Percentiles rank a stretch among this genome's conserved stretches.
phyloP scores from a whole-genome alignment of 2,888 invertebrate species.

The Sicus ferrugineus region DNA sequence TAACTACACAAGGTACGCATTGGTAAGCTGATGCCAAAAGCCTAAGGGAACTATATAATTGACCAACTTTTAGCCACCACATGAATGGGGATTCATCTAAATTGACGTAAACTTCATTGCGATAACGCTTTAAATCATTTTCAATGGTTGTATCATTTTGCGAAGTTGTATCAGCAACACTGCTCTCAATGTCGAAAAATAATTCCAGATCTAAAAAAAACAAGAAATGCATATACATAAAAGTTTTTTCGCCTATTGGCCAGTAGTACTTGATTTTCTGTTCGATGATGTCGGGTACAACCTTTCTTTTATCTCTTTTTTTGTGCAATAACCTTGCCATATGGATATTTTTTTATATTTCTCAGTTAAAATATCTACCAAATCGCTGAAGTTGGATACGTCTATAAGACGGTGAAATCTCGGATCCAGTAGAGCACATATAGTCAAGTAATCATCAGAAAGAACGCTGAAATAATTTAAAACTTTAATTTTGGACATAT shows the following conservation, averaged over 20 bases:
- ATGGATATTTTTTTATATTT: conserved; percentile 52
- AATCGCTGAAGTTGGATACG: conserved; percentile 50
- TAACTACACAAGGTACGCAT: conserved; percentile 60
- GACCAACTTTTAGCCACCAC: conserved; percentile 61
- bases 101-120: conserved; percentile 56
- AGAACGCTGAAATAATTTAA: conserved; percentile 49
- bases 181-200: conserved; percentile 56
- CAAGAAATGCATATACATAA: background rate
- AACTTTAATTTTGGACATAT: too few relatives aligned
- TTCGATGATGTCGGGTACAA: conserved; percentile 26
- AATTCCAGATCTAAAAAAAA: conserved; percentile 54
- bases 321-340: conserved; percentile 35
- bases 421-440: conserved; percentile 61
- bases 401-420: conserved; percentile 60
- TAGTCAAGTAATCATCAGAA: conserved; percentile 55
- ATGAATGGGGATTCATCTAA: conserved; percentile 60
- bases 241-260: conserved; percentile 29
- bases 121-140: conserved; percentile 57
- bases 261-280: conserved; percentile 35
- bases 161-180: conserved; percentile 41
- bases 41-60: conserved; percentile 54
- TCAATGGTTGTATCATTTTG: conserved; percentile 53
- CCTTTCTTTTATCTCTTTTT: conserved; percentile 34
- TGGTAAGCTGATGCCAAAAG: conserved; percentile 56
- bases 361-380: conserved; percentile 51